A percentile compares a stretch with the other conserved stretches of the same genome.
Evolutionary conservation across 2,113 vertebrate genomes (phyloP).

Genomic region (Balaeniceps rex): DNA sequence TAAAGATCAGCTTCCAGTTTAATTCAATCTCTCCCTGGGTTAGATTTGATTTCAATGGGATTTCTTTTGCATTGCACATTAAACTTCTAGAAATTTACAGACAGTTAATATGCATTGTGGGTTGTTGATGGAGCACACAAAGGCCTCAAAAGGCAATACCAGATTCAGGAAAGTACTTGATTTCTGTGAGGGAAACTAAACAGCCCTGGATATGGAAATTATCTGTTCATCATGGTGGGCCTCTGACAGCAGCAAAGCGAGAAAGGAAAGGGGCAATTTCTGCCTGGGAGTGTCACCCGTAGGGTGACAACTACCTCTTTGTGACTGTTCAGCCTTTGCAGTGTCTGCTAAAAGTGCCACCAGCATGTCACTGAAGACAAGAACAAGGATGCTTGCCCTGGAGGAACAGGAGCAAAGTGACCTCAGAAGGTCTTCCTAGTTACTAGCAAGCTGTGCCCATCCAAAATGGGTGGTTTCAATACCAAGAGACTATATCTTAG

Average conservation of each 20-base stretch:
- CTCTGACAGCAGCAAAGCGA: not conserved
- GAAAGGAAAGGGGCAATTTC: fast-evolving
- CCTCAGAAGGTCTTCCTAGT: not conserved
- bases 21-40: not conserved
- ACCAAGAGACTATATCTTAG: not conserved
- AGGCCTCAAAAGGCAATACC: not conserved
- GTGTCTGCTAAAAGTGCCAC: not conserved
- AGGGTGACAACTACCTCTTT: not conserved
- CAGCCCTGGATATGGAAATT: not conserved
- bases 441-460: not conserved
- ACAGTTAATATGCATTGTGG: not conserved
- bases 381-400: not conserved
- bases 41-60: not conserved
- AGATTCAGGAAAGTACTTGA: not conserved
- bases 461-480: not conserved
- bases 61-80: not conserved
- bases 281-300: not conserved
- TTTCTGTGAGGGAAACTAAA: not conserved
- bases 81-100: not conserved
- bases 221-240: not conserved
- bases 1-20: not conserved
- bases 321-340: not conserved
- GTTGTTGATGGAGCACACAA: not conserved
- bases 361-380: not conserved
- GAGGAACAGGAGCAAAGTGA: not conserved